Evolutionary conservation across 2,888 invertebrate genomes (phyloP), one percentile per base, ranked within the genome.

Genomic region (Trimorus sp.): DNA sequence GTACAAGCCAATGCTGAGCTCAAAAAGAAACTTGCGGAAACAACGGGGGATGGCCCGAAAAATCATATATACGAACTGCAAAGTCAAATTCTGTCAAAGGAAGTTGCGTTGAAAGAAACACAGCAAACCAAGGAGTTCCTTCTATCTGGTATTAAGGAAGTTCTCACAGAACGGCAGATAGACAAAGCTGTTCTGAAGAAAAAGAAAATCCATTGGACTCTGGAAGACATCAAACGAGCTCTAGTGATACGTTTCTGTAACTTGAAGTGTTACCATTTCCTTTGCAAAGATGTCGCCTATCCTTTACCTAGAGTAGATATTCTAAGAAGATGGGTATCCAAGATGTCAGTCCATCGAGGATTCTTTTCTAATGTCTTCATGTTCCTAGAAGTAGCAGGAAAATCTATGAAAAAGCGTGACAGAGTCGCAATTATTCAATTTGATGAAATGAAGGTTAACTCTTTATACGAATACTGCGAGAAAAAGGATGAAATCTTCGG

Each of bases 401-500:
- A 76, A 60, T 49, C 14, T 16, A 82, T 77, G 73, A 38, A 69
- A 14, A 56, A 77, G 12, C 45, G 49, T 26, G 58, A 85, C 36
- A 83, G 69, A 79, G 51, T 82, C 38, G 63, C 75, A 9, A 80
- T 85, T 3, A 69, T 87, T 37, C 66, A 73, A 7, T 87, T 81
- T 68, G 86, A 85, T 56, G 84, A 88, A 84, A 66, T 86, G 38
- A 86, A 84, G 69, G 76, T 87, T 0, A 60, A 62, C 66, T 66
- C 68, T n/a, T 11, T 75, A 4, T 79, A 77, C 48, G 86, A 87
- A 70, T 86, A 86, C 60, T 75, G 85, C 49, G 56, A 74, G 73
- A 68, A 69, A 42, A 51, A 75, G 26, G 88, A 89, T 76, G 79
- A 86, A 84, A 69, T 88, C 16, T 36, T 86, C 45, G 86, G 87